Evolutionary conservation across 2,888 invertebrate species (phyloP).

Genomic region (Saturnia pavonia): DNA sequence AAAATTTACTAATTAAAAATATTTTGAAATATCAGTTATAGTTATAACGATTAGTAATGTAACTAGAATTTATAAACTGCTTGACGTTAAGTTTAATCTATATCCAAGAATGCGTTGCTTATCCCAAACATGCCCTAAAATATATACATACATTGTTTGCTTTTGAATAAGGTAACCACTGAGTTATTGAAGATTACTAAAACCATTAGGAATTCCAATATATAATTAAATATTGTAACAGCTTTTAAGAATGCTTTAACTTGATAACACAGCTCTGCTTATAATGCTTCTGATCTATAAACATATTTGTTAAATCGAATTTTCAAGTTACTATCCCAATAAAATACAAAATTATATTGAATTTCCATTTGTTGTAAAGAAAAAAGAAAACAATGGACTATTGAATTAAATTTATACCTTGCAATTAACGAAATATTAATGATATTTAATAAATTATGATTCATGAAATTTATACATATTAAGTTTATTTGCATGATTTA

Average conservation of each 20-base stretch:
- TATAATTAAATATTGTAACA: conserved; percentile 19
- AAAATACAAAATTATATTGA: not conserved
- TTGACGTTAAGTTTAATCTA: conserved; percentile 41
- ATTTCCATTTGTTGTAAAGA: not conserved
- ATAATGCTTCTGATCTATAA: conserved; percentile 14
- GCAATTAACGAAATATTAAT: no score
- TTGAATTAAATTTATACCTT: no score
- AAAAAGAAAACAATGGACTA: no score
- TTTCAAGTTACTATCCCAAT: not conserved
- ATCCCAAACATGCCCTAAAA: conserved; percentile 47
- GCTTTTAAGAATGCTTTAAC: conserved; percentile 23
- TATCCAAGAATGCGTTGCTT: conserved; percentile 67
- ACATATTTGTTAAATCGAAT: not conserved
- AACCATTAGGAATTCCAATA: conserved; percentile 13
- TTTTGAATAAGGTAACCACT: conserved; percentile 31
- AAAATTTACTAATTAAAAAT: conserved; percentile 29
- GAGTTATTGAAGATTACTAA: not conserved
- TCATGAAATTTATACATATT: not conserved
- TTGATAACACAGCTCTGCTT: conserved; percentile 19
- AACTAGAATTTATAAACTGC: conserved; percentile 44
- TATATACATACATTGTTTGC: conserved; percentile 38
- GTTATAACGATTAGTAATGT: conserved; percentile 22
- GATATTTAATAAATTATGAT: not conserved
- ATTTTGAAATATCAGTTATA: conserved; percentile 30
- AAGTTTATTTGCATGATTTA: conserved; percentile 14